A percentile compares a stretch with the other conserved stretches of the same genome.
These are phyloP conservation scores for Petaurus breviceps DNA, from an alignment of 2,113 vertebrate genomes.

Conservation along the genomic window DNA sequence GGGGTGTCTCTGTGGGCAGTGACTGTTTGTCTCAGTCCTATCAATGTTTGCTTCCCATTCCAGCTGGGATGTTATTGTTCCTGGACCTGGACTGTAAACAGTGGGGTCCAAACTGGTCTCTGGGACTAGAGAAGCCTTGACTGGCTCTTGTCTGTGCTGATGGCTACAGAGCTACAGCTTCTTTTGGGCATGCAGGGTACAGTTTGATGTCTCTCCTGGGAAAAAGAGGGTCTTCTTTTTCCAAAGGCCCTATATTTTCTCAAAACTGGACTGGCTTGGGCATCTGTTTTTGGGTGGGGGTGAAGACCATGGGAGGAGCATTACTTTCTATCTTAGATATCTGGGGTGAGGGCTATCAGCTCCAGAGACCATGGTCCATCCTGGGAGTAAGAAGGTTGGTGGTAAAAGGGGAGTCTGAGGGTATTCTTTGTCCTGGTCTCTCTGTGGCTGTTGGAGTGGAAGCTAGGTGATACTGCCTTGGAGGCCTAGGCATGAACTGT, in stretches of 20 bases:
- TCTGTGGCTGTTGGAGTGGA: background rate
- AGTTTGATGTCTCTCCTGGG: background rate
- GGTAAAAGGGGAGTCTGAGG: background rate
- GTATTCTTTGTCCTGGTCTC: background rate
- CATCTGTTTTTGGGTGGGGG: background rate
- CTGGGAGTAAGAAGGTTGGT: background rate
- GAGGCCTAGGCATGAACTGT: background rate
- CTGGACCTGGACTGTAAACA: constrained; percentile 74
- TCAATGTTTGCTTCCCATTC: constrained; percentile 63
- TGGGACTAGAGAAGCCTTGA: constrained; percentile 65
- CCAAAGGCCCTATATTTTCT: constrained; percentile 40
- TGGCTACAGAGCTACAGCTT: constrained; percentile 54
- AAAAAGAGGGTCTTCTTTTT: background rate
- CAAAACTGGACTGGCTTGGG: background rate
- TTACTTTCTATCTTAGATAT: background rate
- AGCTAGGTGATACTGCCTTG: background rate
- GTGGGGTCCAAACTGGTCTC: constrained; percentile 52
- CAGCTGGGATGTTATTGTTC: constrained; percentile 69
- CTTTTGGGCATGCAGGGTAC: constrained; percentile 54
- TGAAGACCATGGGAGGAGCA: background rate
- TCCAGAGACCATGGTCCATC: too few relatives aligned
- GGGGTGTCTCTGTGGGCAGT: constrained; percentile 56
- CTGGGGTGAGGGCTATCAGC: background rate
- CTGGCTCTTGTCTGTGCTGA: constrained; percentile 48
- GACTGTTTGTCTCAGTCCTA: constrained; percentile 32